Evolutionary conservation across 23 tunicate genomes (phyloP).

Genomic region (Phallusia fumigata): DNA sequence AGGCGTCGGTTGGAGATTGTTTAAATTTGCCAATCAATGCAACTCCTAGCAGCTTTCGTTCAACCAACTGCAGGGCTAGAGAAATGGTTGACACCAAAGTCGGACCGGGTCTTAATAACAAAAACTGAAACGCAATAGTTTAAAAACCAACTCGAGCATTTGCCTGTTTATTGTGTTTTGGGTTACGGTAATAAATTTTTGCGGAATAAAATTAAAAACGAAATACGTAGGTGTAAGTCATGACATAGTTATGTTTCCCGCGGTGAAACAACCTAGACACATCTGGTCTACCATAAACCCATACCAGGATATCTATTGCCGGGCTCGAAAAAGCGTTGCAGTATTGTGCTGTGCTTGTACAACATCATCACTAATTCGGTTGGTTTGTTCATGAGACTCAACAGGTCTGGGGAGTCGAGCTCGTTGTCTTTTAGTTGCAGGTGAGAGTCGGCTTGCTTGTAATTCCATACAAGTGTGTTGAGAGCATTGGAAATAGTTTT

Average conservation of each 20-base stretch:
- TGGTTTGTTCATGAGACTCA: conserved; percentile 38
- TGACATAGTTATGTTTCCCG: not conserved
- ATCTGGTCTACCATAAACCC: not conserved
- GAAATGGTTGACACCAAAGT: no score
- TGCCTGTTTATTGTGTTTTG: no score
- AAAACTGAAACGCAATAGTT: no score
- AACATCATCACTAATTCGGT: conserved; percentile 36
- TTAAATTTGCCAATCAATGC: no score
- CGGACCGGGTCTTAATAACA: no score
- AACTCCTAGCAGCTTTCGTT: no score
- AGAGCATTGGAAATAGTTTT: conserved; percentile 18
- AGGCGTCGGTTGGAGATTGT: no score
- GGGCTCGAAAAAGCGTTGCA: conserved; percentile 58
- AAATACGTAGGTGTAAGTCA: no score
- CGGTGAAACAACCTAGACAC: not conserved
- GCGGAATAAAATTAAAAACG: no score
- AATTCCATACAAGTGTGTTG: conserved; percentile 13
- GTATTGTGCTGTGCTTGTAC: conserved; percentile 63
- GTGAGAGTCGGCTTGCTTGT: conserved; percentile 24
- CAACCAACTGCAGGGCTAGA: no score
- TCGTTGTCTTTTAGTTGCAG: conserved; percentile 19
- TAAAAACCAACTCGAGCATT: no score
- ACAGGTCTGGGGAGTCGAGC: conserved; percentile 19
- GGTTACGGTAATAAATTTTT: no score
- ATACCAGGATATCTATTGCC: conserved; percentile 72